Evolutionary conservation across 2,113 vertebrate species (phyloP).

Genomic region (Corythornis madagascariensis): DNA sequence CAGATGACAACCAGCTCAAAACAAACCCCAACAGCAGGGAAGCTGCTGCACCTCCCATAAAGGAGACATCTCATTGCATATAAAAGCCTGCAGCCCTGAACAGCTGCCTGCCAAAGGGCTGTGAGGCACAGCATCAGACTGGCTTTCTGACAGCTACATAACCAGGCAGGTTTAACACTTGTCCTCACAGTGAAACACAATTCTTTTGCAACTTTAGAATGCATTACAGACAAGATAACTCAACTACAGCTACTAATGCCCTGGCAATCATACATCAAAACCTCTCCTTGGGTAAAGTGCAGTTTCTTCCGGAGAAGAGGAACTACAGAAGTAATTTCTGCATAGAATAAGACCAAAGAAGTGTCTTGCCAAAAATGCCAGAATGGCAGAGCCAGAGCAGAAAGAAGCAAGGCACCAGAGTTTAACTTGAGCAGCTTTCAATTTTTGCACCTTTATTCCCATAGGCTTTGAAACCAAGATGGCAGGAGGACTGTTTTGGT

Average conservation of each 20-base stretch:
- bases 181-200: neutral
- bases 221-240: neutral
- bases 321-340: neutral
- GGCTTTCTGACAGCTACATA: neutral
- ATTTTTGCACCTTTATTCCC: neutral
- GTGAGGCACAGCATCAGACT: neutral
- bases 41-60: neutral
- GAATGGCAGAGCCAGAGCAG: neutral
- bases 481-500: neutral
- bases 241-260: neutral
- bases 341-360: neutral
- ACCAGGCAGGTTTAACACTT: neutral
- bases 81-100: neutral
- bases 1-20: conserved; percentile 18
- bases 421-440: neutral
- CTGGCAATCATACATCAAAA: neutral
- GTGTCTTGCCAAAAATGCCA: neutral
- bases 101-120: conserved; percentile 6
- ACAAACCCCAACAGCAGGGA: neutral
- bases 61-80: neutral
- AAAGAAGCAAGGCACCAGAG: neutral
- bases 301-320: neutral
- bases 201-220: neutral
- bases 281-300: neutral
- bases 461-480: neutral